phyloP scores from a whole-genome alignment of 2,113 vertebrate genomes.

The Triplophysa dalaica region DNA sequence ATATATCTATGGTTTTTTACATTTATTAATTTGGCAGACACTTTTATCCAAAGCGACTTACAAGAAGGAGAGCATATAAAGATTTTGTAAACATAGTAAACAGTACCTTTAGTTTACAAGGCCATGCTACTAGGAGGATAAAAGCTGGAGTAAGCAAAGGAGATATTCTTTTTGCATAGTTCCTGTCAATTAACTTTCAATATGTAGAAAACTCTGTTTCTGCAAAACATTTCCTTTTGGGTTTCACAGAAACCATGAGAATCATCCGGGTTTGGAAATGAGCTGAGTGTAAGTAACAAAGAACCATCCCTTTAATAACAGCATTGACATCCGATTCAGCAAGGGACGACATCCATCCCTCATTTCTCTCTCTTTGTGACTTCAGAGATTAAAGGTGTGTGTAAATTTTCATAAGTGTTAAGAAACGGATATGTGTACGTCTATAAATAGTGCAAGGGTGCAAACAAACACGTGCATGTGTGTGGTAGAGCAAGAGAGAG shows the following conservation, averaged over 20 bases:
- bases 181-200: no score
- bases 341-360: not conserved
- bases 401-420: constrained; percentile 4
- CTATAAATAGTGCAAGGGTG: constrained; percentile 33
- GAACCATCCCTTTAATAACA: not conserved
- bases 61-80: no score
- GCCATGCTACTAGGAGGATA: no score
- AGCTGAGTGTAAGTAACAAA: not conserved
- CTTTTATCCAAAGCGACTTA: no score
- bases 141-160: no score
- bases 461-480: constrained; percentile 26
- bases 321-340: not conserved
- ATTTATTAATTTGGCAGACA: no score
- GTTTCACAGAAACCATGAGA: not conserved
- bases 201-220: not conserved
- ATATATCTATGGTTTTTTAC: no score
- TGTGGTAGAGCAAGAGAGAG: constrained; percentile 19
- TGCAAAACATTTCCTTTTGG: not conserved
- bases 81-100: no score
- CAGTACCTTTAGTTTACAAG: no score
- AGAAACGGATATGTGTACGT: constrained; percentile 22
- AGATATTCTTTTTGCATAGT: no score
- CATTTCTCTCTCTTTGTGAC: not conserved
- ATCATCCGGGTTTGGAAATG: not conserved
- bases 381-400: constrained; percentile 2